These are phyloP conservation scores for Saxidomus purpurata DNA, from an alignment of 1,140 invertebrate species.

Conservation along the genomic window DNA sequence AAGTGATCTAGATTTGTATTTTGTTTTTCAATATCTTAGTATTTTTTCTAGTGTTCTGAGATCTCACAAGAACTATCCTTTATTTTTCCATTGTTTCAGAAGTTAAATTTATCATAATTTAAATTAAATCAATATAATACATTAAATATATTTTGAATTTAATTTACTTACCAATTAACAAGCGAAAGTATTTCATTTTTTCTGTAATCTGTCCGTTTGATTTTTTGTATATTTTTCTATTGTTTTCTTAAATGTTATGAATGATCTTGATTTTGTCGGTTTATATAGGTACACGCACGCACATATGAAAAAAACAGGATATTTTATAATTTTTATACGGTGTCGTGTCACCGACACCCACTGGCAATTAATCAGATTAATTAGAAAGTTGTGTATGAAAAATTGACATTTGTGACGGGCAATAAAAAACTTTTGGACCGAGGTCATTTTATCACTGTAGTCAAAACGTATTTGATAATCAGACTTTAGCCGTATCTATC, in stretches of 20 bases:
- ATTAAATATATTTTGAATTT: no score
- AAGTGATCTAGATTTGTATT: no score
- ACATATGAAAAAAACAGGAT: neutral
- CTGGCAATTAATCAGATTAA: constrained; percentile 18
- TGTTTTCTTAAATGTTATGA: neutral
- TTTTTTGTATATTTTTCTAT: neutral
- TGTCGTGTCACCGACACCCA: constrained; percentile 15
- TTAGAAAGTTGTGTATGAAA: constrained; percentile 38
- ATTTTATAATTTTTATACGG: constrained; percentile 8
- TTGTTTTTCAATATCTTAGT: no score
- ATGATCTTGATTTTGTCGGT: neutral
- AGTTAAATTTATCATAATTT: no score
- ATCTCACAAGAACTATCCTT: no score
- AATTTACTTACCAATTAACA: neutral
- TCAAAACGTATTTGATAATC: neutral
- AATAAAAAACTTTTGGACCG: neutral
- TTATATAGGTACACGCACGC: neutral
- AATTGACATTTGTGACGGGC: constrained; percentile 17
- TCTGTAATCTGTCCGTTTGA: neutral
- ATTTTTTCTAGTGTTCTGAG: no score
- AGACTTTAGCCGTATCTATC: neutral
- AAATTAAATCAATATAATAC: no score
- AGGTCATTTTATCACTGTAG: constrained; percentile 31
- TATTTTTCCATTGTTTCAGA: no score
- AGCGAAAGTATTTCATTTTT: neutral